Evolutionary conservation across 1,140 invertebrate genomes (phyloP), one percentile per base, ranked within the genome.

Genomic region (Hyphantria cunea): DNA sequence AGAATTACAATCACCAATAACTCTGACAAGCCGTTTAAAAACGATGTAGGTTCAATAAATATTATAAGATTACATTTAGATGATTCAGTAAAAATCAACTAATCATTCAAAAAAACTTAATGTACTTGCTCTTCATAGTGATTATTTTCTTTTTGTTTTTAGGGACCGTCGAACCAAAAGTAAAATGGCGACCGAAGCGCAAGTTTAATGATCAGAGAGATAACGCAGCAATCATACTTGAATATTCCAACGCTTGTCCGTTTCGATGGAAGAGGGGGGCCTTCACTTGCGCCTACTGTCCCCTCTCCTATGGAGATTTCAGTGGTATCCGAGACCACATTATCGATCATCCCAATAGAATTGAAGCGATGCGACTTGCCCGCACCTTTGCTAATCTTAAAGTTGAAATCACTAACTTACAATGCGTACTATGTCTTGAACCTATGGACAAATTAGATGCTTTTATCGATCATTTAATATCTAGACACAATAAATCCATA

Each of bases 201-300:
- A 83, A 82, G 68, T 87, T 74, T 78, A 79, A 84, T 50, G 87
- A 87, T 76, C 77, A 85, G 61, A 90, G 83, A 70, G 77, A 85
- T 75, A 89, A 90, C 64, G 84, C 86, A 10, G 82, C 79, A 9
- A 74, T 84, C 42, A 84, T 90, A 54, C 71, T 90, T 49, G 78
- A 87, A 56, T 79, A 62, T 70, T 89, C 86, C 10, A 90, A 87
- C 66, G 85, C 68, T 9, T 76, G 75, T 49, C 87, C 87, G 0
- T 90, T 90, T 70, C 74, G 84, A 48, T 89, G 83, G 84, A 79
- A 74, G 32, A 68, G 84, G 4, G 86, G 87, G 3, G 51, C 68
- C 9, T 90, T 85, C 58, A 74, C 73, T 8, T 90, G 87, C 55
- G 84, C 76, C 0, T 82, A 71, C 64, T 90, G 87, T 56, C 61